These are phyloP conservation scores for Mesaphorura yosii DNA, from an alignment of 1,140 invertebrate species.

Conservation along the genomic window DNA sequence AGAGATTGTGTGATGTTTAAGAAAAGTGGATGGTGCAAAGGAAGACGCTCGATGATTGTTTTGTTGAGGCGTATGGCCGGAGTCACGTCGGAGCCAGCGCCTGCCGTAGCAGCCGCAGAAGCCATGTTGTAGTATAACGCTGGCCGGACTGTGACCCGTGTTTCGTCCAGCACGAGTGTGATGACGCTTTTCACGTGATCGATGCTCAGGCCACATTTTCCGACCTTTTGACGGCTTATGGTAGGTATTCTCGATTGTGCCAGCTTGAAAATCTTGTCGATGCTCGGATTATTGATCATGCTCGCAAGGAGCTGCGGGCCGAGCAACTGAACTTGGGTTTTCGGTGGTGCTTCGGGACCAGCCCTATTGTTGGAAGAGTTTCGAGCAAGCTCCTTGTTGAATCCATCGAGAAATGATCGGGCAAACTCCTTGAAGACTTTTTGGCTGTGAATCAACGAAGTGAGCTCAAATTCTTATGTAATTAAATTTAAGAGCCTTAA, in stretches of 20 bases:
- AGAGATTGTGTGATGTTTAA: slow-evolving; percentile 21
- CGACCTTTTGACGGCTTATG: neutral
- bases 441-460: slow-evolving; percentile 18
- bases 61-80: slow-evolving; percentile 21
- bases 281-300: slow-evolving; percentile 10
- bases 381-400: neutral
- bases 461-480: neutral
- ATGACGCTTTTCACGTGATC: slow-evolving; percentile 21
- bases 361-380: too few species aligned
- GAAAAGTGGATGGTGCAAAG: slow-evolving; percentile 19
- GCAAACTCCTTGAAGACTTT: slow-evolving; percentile 27
- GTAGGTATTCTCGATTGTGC: slow-evolving; percentile 7
- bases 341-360: neutral
- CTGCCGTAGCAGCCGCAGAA: neutral
- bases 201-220: slow-evolving; percentile 11
- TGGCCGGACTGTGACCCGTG: slow-evolving; percentile 12
- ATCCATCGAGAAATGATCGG: slow-evolving; percentile 16
- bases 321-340: slow-evolving; percentile 24
- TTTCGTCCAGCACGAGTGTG: slow-evolving; percentile 13
- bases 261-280: slow-evolving; percentile 26
- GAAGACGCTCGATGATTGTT: slow-evolving; percentile 24
- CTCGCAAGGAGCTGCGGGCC: slow-evolving; percentile 24
- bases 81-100: slow-evolving; percentile 13
- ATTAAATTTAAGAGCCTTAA: neutral
- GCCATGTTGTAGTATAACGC: neutral